Evolutionary conservation across 2,113 vertebrate genomes (phyloP).

Genomic region (Eulemur macaco): DNA sequence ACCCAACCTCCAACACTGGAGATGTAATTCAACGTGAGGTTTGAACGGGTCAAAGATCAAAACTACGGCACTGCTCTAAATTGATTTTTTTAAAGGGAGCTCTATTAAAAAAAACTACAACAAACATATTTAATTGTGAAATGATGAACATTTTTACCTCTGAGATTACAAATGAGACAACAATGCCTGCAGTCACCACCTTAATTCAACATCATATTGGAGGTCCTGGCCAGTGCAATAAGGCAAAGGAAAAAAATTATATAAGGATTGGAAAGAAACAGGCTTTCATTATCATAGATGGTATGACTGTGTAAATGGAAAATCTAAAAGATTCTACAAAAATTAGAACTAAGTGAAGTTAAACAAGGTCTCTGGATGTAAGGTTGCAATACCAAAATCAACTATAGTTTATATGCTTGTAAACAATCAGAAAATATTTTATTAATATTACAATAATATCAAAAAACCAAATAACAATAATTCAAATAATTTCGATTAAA

Average conservation of each 20-base stretch:
- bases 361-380: background rate
- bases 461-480: conserved; percentile 10
- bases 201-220: background rate
- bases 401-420: background rate
- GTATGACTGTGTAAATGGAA: background rate
- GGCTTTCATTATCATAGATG: background rate
- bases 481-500: background rate
- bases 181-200: background rate
- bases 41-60: background rate
- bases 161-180: conserved; percentile 25
- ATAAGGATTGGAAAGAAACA: background rate
- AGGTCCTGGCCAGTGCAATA: background rate
- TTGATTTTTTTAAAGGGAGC: background rate
- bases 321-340: background rate
- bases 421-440: conserved; percentile 5
- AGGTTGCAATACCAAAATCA: background rate
- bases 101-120: background rate
- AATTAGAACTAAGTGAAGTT: conserved; percentile 41
- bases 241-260: background rate
- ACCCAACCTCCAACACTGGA: background rate
- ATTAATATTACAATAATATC: background rate
- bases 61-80: background rate
- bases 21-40: background rate
- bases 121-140: background rate
- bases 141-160: background rate